Base-by-base conservation (phyloP, 2,888 invertebrate species). In the Lasioglossum marginatum region DNA sequence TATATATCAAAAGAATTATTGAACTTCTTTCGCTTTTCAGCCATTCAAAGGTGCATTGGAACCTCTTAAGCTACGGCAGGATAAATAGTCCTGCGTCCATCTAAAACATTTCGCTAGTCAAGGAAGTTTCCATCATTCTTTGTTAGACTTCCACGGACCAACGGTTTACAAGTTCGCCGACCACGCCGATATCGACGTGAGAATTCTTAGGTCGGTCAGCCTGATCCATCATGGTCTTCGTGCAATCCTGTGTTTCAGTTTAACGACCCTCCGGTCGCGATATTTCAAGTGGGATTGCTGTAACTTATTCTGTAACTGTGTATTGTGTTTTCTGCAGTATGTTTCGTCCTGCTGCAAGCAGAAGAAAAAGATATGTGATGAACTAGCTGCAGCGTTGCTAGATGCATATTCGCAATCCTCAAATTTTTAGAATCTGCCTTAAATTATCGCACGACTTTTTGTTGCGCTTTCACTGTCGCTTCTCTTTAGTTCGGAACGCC, bases 301-400 rank as follows among this genome's bases (percentile, higher is more conserved):
- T 73, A 77, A 77, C 52, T 66, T 81, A 83, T 81, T 76, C 72
- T 52, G 34, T 16, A 72, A 31, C 57, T 31, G 76, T 81, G 73
- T 57, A 68, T 81, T 14, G 5, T 6, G 31, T 60, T 8, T 66
- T 16, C 27, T 12, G 31, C 40, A 27, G 19, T 83, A 77, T 81
- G 80, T 83, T 77, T 79, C 40, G 43, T 10, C 10, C 6, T 16
- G 57, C 40, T 82, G 66, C 66, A 43, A 43, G 6, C 40, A 19
- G 57, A 66, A 27, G 10, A 66, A 45, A 82, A 63, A 63, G 63
- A 10, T 23, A 4, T n/a, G 10, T 10, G 52, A n/a, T 52, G n/a
- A 52, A 52, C 19, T 23, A 52, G n/a, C 23, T 10, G 23, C 52
- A 52, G 23, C n/a, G 12, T 57, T n/a, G 57, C 0, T 57, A 12